Conservation (phyloP, 2,888 invertebrate species). For the Cryptocheilus praepositus region DNA sequence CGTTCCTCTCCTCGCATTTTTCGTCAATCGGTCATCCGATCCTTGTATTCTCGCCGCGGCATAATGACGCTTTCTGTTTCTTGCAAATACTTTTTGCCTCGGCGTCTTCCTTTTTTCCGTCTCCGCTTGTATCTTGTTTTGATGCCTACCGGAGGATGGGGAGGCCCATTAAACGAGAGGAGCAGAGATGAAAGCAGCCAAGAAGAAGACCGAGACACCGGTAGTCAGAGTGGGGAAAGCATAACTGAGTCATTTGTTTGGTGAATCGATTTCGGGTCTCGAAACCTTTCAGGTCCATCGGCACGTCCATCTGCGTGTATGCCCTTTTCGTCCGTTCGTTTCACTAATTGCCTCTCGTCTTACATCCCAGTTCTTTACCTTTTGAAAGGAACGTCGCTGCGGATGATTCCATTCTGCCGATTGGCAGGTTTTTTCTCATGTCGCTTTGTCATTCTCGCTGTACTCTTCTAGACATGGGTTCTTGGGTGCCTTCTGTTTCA, state of each 20-base stretch:
- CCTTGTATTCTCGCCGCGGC: slow-evolving; percentile 19
- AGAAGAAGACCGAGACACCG: slow-evolving; percentile 35
- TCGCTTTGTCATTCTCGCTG: too few relatives aligned
- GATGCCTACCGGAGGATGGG: slow-evolving; percentile 26
- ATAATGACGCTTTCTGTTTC: slow-evolving; percentile 37
- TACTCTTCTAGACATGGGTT: too few relatives aligned
- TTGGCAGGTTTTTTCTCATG: not conserved
- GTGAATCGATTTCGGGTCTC: slow-evolving; percentile 58
- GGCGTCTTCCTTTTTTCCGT: slow-evolving; percentile 39
- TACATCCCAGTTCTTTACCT: slow-evolving; percentile 25
- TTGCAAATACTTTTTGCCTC: slow-evolving; percentile 25
- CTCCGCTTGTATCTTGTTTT: slow-evolving; percentile 32
- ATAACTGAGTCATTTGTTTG: slow-evolving; percentile 67
- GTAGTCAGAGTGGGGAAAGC: slow-evolving; percentile 29
- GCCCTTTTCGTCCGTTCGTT: slow-evolving; percentile 22
- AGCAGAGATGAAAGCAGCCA: slow-evolving; percentile 22
- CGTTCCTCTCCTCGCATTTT: slow-evolving; percentile 17
- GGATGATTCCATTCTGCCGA: slow-evolving; percentile 2
- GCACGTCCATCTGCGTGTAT: slow-evolving; percentile 27
- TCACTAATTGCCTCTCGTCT: slow-evolving; percentile 47
- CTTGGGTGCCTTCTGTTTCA: too few relatives aligned
- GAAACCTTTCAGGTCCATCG: slow-evolving; percentile 17
- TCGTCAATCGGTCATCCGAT: not conserved
- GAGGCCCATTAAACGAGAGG: slow-evolving; percentile 58
- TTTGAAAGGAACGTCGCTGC: not conserved